These are phyloP conservation scores for Delichon dasypus DNA, from an alignment of 2,797 vertebrate genomes.

Conservation along the genomic window DNA sequence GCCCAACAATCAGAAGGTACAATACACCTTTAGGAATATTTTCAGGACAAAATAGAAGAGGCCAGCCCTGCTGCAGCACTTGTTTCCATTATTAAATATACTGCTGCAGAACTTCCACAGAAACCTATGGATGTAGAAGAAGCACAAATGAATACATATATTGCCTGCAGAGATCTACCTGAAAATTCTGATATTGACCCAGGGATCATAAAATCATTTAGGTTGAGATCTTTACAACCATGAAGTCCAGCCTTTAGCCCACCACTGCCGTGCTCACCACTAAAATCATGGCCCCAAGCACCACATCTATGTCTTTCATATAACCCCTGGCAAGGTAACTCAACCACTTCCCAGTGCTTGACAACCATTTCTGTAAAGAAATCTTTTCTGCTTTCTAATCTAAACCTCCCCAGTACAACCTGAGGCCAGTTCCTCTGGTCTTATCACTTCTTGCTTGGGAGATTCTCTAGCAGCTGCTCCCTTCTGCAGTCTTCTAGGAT, in stretches of 20 bases:
- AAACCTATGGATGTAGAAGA: not conserved
- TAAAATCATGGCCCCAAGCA: not conserved
- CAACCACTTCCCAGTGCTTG: not conserved
- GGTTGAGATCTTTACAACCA: not conserved
- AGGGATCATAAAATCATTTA: not conserved
- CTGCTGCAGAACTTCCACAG: slow-evolving; percentile 21
- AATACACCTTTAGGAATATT: slow-evolving; percentile 38
- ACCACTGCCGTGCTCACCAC: not conserved
- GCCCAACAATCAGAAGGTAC: slow-evolving; percentile 5
- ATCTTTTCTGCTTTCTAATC: not conserved
- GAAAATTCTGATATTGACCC: not conserved
- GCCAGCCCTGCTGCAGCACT: not conserved
- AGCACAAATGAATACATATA: not conserved
- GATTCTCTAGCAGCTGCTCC: not conserved
- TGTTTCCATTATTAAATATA: slow-evolving; percentile 41
- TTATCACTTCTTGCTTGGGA: not conserved
- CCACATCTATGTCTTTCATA: accelerated
- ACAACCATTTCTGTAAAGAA: not conserved
- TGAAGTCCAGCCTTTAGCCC: not conserved
- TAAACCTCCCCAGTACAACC: not conserved
- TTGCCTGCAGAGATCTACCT: not conserved
- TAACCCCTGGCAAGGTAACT: not conserved
- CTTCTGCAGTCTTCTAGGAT: not conserved
- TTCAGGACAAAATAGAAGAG: not conserved
- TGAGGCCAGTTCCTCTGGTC: not conserved